Base-by-base conservation (phyloP, 2,113 vertebrate species). In the Anhinga anhinga region DNA sequence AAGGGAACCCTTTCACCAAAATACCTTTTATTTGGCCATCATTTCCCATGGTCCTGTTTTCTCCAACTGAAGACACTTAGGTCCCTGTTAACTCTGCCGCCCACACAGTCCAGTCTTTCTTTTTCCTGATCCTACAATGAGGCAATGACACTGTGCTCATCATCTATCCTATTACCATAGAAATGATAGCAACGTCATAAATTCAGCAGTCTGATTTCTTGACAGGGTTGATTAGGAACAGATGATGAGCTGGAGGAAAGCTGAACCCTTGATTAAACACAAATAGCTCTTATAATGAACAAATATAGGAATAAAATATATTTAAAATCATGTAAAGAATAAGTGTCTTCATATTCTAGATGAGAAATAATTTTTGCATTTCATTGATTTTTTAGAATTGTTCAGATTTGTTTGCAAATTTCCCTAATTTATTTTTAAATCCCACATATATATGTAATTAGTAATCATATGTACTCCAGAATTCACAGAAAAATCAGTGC, bases 231-330 rank as follows among this genome's bases (percentile, higher is more conserved):
- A 95, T 97, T 95, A 96, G 80, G 86, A 97, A 78, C 79, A 95
- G 76, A 97, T 86, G 87, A 96, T 78, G 90, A 97, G 82, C 80
- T 88, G 52, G n/a, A 92, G 59, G 81, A 94, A 90, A 95, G 47
- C 50, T 92, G 90, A 90, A 93, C 59, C 72, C 76, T 83, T 97
- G 97, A 97, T 96, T 92, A 97, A 95, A 92, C 63, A 94, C 63
- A 93, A 93, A 96, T 78, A 95, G 61, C 18, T 92, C 63, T 78
- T 70, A 66, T 17, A 92, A 95, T 62, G 82, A 88, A 94, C 61
- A 90, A 95, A 90, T 92, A 92, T 7, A 10, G 38, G 32, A 83
- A 90, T n/a, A 86, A 92, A 95, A 77, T 53, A 23, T 16, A 88
- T 52, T 79, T 87, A 19, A 85, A 94, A 79, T 82, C 27, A 70